Percentiles rank a stretch among this genome's conserved stretches.
These are phyloP conservation scores for Linepithema humile DNA, from an alignment of 1,140 invertebrate species.

Conservation along the genomic window DNA sequence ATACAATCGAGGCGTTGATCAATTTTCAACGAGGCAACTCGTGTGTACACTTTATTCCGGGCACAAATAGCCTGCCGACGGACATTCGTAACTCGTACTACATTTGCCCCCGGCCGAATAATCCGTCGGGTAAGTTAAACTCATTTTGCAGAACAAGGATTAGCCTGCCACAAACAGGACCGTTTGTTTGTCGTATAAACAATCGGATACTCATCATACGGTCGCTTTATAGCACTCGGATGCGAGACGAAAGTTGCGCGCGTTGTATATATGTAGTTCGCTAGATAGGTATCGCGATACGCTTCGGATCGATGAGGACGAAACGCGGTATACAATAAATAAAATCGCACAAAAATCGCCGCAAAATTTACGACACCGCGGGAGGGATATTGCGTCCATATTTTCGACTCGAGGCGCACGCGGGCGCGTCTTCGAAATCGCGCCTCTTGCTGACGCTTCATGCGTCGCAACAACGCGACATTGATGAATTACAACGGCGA, in stretches of 20 bases:
- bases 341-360: too few relatives aligned
- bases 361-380: neutral
- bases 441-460: constrained; percentile 2
- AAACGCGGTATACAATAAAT: neutral
- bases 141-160: constrained; percentile 27
- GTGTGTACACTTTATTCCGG: neutral
- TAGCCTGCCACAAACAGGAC: neutral
- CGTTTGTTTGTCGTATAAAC: constrained; percentile 19
- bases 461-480: constrained; percentile 41
- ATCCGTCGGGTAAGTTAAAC: constrained; percentile 16
- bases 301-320: neutral
- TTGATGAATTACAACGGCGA: constrained; percentile 46
- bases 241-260: neutral
- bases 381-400: constrained; percentile 1
- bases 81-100: neutral
- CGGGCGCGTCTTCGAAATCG: constrained; percentile 10
- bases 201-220: neutral
- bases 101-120: constrained; percentile 1
- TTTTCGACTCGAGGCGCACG: neutral
- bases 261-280: neutral
- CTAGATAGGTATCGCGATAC: neutral
- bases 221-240: neutral
- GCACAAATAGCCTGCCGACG: neutral
- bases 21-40: neutral
- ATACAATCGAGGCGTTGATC: constrained; percentile 8